Evolutionary conservation across 2,888 invertebrate genomes (phyloP), one percentile per base, ranked within the genome.

Genomic region (Leptinotarsa peninsularis): DNA sequence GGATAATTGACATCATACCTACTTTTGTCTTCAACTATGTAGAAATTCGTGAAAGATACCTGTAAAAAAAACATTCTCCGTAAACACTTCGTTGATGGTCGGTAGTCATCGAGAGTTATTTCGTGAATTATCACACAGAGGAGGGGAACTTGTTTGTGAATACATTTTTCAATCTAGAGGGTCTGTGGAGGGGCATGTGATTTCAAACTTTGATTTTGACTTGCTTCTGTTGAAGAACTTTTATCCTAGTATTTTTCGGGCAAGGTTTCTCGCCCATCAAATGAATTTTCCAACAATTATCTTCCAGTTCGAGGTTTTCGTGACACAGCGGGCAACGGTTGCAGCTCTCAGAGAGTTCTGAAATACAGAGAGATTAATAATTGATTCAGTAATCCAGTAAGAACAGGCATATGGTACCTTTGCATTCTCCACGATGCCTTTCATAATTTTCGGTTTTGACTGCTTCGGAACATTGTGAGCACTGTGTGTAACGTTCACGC

Each of bases 241-340:
- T 88, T 54, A 85, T 80, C 76, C 88, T 83, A n/a, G 84, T 81
- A 79, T 88, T 88, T 79, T 87, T 88, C 52, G 77, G 67, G 79
- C 89, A 89, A 4, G 87, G 84, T 71, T 89, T 89, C 79, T 92
- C 91, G 2, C 90, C 90, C 92, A 93, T 93, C 49, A 96, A 90
- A 85, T 96, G 95, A 68, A 93, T 90, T 85, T 94, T 93, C 97
- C 97, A 97, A 21, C 94, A 94, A 71, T 94, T 91, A 84, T 96
- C 94, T 18, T 93, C 91, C 7, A 92, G 90, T 79, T 93, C 90
- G 2, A 97, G 92, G 86, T 95, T 94, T 78, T 91, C 91, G 83
- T 94, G 94, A 86, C 98, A 98, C 77, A 97, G 91, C 0, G 97
- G 96, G 86, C 98, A 98, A 82, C 94, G 93, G 86, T 93, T 94